These are phyloP conservation scores for Scaptomyza tumidula DNA, from an alignment of 2,888 invertebrate genomes.

Conservation along the genomic window DNA sequence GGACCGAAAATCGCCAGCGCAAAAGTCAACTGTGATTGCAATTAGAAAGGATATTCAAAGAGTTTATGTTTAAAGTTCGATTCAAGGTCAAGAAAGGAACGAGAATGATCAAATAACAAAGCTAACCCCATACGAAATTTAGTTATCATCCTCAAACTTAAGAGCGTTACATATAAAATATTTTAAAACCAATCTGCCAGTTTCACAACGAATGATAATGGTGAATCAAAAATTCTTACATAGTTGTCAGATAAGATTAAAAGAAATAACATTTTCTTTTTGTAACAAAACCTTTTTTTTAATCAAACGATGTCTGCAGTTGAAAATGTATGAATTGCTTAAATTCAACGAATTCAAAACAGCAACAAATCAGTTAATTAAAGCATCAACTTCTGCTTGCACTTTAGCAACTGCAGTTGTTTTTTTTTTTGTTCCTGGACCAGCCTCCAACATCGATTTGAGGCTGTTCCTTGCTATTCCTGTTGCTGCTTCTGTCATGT, in stretches of 20 bases:
- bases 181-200: too few relatives aligned
- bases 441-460: slow-evolving; percentile 55
- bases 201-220: too few relatives aligned
- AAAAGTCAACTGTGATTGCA: slow-evolving; percentile 11
- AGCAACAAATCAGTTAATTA: slow-evolving; percentile 39
- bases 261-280: too few relatives aligned
- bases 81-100: slow-evolving; percentile 12
- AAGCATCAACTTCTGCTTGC: slow-evolving; percentile 45
- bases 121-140: too few relatives aligned
- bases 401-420: slow-evolving; percentile 9
- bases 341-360: background rate
- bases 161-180: too few relatives aligned
- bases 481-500: slow-evolving; percentile 36
- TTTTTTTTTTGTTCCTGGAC: slow-evolving; percentile 18
- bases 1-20: slow-evolving; percentile 6
- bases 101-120: background rate
- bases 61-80: background rate
- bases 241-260: too few relatives aligned
- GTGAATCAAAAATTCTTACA: too few relatives aligned
- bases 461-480: slow-evolving; percentile 45
- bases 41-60: slow-evolving; percentile 1
- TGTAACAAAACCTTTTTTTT: background rate
- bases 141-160: too few relatives aligned
- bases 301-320: background rate
- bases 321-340: background rate